These are phyloP conservation scores for Conus canariensis DNA, from an alignment of 2,888 invertebrate genomes.

Conservation along the genomic window DNA sequence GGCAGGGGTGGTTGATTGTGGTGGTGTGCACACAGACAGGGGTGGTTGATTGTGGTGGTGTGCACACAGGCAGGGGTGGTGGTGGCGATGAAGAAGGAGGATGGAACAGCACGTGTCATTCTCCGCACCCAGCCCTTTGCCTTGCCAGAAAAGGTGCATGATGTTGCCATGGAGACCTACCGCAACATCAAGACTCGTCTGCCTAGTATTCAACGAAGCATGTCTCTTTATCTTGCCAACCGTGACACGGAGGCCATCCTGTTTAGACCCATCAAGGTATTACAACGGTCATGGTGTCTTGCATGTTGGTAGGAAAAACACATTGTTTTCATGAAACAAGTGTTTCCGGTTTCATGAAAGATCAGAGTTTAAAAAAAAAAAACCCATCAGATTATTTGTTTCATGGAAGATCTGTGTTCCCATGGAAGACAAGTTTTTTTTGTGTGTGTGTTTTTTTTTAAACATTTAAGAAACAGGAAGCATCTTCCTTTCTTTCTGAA, in stretches of 20 bases:
- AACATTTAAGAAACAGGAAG: too few species aligned
- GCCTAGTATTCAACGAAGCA: conserved; percentile 90
- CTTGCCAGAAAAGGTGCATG: conserved; percentile 86
- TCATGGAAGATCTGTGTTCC: too few species aligned
- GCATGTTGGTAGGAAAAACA: neutral
- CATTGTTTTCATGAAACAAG: too few species aligned
- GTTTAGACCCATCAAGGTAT: conserved; percentile 93
- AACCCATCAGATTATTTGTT: too few species aligned
- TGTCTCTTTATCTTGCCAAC: conserved; percentile 97
- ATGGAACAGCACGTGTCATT: conserved; percentile 67
- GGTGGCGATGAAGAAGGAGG: conserved; percentile 74
- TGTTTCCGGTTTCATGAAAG: too few species aligned
- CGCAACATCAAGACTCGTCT: conserved; percentile 89
- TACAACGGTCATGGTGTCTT: conserved; percentile 41
- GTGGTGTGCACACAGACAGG: too few species aligned
- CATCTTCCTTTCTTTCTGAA: too few species aligned
- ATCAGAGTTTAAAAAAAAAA: too few species aligned
- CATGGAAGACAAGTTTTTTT: too few species aligned
- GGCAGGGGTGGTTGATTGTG: too few species aligned
- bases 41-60: neutral
- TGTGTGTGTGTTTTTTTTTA: too few species aligned
- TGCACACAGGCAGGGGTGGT: conserved; percentile 75
- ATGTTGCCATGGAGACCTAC: conserved; percentile 88
- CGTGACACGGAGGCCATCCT: conserved; percentile 98
- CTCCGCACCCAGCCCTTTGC: conserved; percentile 84